A percentile compares a stretch with the other conserved stretches of the same genome.
phyloP scores from a whole-genome alignment of 1,140 invertebrate genomes.

The Popillia japonica region DNA sequence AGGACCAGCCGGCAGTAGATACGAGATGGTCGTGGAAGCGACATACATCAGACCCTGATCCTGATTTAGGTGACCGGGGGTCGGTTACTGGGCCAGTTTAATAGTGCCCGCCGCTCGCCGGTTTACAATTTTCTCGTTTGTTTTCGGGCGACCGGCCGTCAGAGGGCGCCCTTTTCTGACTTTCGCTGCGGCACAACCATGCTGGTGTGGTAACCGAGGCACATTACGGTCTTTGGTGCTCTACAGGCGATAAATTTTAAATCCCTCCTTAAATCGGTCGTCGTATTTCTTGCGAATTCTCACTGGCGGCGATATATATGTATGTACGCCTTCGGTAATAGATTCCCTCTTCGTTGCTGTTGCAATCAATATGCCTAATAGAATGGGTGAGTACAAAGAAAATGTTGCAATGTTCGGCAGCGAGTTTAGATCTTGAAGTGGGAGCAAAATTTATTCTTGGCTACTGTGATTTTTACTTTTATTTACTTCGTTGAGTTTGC shows the following conservation, averaged over 20 bases:
- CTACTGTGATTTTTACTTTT: too few relatives aligned
- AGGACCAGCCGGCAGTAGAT: too few relatives aligned
- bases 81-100: neutral
- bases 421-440: too few relatives aligned
- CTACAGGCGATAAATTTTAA: slow-evolving; percentile 21
- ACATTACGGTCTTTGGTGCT: slow-evolving; percentile 11
- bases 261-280: slow-evolving; percentile 23
- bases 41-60: slow-evolving; percentile 27
- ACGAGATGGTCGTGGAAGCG: neutral
- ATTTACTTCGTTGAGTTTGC: too few relatives aligned
- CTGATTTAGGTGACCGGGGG: slow-evolving; percentile 33
- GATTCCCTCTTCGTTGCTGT: neutral
- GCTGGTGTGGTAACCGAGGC: neutral
- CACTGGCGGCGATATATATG: neutral
- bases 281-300: slow-evolving; percentile 26
- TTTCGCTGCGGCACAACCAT: neutral
- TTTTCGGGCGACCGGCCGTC: neutral
- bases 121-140: slow-evolving; percentile 32
- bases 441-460: too few relatives aligned
- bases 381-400: neutral
- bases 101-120: neutral
- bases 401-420: too few relatives aligned
- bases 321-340: slow-evolving; percentile 17
- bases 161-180: slow-evolving; percentile 13
- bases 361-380: slow-evolving; percentile 18